These are phyloP conservation scores for Sclerurus mexicanus DNA, from an alignment of 2,113 vertebrate genomes.

Conservation along the genomic window DNA sequence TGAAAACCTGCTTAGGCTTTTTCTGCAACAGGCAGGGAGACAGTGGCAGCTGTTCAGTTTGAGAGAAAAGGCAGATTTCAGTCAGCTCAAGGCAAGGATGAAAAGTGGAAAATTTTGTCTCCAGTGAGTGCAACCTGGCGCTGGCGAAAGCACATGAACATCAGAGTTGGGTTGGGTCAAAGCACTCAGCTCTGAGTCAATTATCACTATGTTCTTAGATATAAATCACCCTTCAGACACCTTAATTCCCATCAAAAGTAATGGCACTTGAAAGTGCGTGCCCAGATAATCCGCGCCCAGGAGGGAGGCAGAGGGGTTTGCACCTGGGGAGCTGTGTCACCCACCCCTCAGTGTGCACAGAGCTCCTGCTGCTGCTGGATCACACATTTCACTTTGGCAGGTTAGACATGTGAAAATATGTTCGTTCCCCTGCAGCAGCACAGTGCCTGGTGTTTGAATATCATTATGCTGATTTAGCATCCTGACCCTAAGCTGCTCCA, in stretches of 20 bases:
- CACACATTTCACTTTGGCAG: neutral
- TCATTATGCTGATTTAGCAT: constrained; percentile 14
- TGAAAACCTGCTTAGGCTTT: constrained; percentile 51
- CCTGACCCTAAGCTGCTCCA: neutral
- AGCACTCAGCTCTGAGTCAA: neutral
- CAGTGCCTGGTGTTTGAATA: neutral
- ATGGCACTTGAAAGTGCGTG: neutral
- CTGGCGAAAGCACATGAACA: neutral
- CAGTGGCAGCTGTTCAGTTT: neutral
- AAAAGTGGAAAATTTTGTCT: neutral
- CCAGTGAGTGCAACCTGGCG: fast-evolving
- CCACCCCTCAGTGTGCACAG: neutral
- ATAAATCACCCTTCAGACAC: neutral
- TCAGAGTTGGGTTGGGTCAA: constrained; percentile 20
- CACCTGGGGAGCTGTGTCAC: neutral
- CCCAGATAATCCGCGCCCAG: fast-evolving
- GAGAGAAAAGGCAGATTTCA: constrained; percentile 23
- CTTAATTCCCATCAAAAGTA: neutral
- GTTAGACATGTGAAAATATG: neutral
- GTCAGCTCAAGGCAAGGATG: neutral
- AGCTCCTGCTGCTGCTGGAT: neutral
- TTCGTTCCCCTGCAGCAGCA: neutral
- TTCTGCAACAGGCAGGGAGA: neutral
- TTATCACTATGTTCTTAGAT: neutral
- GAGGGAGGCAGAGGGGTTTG: neutral